These are phyloP conservation scores for Phaedon cochleariae DNA, from an alignment of 2,888 invertebrate genomes.

Conservation along the genomic window DNA sequence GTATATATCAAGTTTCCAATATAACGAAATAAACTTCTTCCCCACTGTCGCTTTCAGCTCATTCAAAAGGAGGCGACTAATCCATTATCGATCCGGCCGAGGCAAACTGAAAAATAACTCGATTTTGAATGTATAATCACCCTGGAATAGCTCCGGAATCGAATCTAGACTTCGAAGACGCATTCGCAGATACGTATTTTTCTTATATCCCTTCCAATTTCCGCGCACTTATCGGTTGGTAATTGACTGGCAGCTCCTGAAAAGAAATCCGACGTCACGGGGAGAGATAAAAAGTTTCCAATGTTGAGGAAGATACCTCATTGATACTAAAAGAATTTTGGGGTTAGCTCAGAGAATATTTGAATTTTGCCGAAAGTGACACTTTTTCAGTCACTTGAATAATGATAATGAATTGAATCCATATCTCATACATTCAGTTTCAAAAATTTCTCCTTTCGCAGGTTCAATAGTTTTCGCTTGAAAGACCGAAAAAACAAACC, in stretches of 20 bases:
- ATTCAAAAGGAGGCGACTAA: conserved; percentile 24
- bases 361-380: too few species aligned
- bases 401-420: too few species aligned
- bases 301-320: conserved; percentile 36
- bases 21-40: background rate
- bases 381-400: too few species aligned
- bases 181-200: conserved; percentile 47
- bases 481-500: too few species aligned
- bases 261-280: conserved; percentile 37
- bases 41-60: background rate
- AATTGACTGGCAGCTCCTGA: conserved; percentile 50
- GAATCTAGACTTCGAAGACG: conserved; percentile 43
- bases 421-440: too few species aligned
- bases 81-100: conserved; percentile 22
- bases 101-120: conserved; percentile 33
- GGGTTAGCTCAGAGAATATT: conserved; percentile 1
- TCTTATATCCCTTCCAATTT: conserved; percentile 50
- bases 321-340: conserved; percentile 27
- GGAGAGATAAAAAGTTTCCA: conserved; percentile 37
- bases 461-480: too few species aligned
- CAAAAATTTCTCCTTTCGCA: too few species aligned
- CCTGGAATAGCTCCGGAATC: conserved; percentile 38
- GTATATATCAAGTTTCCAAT: background rate
- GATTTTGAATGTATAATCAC: conserved; percentile 41
- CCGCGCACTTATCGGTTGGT: conserved; percentile 53